Conservation (phyloP, 2,113 vertebrate species). For the Oncorhynchus tshawytscha region DNA sequence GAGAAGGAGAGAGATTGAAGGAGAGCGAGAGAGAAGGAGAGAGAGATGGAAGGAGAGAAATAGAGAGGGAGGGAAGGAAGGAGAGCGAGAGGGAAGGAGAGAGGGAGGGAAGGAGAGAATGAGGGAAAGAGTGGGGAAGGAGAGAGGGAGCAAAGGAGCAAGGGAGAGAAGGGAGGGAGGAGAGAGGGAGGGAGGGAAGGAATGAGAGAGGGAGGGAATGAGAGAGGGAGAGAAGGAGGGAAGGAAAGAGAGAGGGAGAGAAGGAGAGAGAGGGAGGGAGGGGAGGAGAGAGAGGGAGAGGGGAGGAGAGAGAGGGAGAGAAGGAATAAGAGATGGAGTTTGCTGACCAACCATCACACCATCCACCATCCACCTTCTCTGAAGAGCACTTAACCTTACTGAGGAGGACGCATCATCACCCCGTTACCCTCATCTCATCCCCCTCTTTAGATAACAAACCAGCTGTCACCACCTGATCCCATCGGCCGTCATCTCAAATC, state of each 20-base stretch:
- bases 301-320: background rate
- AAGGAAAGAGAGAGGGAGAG: rapidly evolving
- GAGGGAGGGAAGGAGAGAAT: too few species aligned
- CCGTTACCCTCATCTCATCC: background rate
- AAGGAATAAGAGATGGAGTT: background rate
- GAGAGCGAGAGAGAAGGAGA: too few species aligned
- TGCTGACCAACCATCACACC: background rate
- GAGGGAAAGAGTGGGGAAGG: too few species aligned
- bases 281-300: too few species aligned
- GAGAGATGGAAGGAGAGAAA: too few species aligned
- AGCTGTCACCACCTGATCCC: background rate
- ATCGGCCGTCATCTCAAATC: too few species aligned
- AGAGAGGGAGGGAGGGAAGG: rapidly evolving
- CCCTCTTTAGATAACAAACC: slow-evolving; percentile 1
- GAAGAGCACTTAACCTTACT: background rate
- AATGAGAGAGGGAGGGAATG: background rate
- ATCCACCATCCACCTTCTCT: background rate
- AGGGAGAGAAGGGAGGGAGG: background rate
- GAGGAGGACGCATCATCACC: background rate
- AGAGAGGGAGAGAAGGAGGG: too few species aligned
- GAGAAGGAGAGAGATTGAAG: too few species aligned
- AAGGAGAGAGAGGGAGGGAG: rapidly evolving
- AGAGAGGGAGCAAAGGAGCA: too few species aligned
- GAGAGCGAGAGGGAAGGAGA: too few species aligned
- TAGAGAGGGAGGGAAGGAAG: rapidly evolving